These are phyloP conservation scores for Chrysocyon brachyurus DNA, from an alignment of 2,797 vertebrate species.

Conservation along the genomic window DNA sequence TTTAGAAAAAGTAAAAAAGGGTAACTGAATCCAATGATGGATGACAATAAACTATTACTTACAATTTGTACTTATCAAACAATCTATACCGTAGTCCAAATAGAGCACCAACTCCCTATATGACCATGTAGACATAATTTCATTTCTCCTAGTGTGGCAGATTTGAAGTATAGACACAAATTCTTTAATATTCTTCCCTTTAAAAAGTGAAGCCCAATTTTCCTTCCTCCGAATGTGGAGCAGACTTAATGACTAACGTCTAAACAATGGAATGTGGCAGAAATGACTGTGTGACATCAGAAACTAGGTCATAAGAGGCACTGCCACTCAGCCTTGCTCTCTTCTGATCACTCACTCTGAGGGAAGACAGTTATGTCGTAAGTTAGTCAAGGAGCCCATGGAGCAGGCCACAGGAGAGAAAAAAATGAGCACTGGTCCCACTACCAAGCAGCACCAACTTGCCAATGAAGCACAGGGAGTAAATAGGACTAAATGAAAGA, in stretches of 20 bases:
- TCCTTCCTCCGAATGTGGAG: conserved; percentile 6
- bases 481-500: background rate
- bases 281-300: conserved; percentile 42
- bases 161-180: conserved; percentile 49
- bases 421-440: background rate
- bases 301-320: conserved; percentile 58
- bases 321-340: background rate
- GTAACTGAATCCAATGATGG: background rate
- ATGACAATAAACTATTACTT: conserved; percentile 25
- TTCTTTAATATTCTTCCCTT: background rate
- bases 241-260: background rate
- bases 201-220: conserved; percentile 3
- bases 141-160: background rate
- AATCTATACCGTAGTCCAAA: background rate
- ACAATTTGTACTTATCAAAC: conserved; percentile 17
- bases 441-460: background rate
- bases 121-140: background rate
- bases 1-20: background rate
- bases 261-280: conserved; percentile 34
- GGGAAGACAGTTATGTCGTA: background rate
- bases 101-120: conserved; percentile 13
- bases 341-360: background rate
- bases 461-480: background rate
- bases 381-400: background rate
- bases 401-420: background rate